Percentiles rank a stretch among this genome's conserved stretches.
Conservation (phyloP, 2,113 vertebrate genomes). For the Ammodytes dubius region DNA sequence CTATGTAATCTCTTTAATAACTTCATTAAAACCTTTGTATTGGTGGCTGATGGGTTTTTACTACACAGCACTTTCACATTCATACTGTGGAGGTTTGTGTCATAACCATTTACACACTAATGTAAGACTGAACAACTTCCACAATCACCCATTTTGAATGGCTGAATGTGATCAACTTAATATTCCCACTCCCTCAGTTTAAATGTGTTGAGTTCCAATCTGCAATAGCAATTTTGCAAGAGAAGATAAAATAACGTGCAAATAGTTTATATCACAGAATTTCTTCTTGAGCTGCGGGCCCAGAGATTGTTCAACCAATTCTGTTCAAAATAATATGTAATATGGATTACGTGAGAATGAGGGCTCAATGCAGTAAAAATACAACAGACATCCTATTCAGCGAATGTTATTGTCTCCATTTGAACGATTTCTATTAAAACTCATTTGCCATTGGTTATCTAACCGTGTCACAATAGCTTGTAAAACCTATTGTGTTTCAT, state of each 20-base stretch:
- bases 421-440: background rate
- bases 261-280: background rate
- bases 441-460: background rate
- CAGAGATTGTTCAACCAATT: background rate
- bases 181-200: background rate
- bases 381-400: background rate
- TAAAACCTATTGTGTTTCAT: background rate
- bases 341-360: background rate
- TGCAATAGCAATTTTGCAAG: background rate
- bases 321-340: background rate
- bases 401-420: background rate
- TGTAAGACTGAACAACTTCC: background rate
- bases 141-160: background rate
- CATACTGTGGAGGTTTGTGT: background rate
- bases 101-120: background rate
- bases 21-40: background rate
- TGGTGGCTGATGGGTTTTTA: no score
- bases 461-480: background rate
- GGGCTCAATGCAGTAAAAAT: background rate
- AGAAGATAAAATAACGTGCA: no score
- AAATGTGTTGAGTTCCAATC: background rate
- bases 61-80: background rate
- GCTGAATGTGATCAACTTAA: background rate
- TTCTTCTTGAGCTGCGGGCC: background rate
- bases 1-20: background rate